Conservation (phyloP, 2,113 vertebrate genomes). For the Gopherus flavomarginatus region DNA sequence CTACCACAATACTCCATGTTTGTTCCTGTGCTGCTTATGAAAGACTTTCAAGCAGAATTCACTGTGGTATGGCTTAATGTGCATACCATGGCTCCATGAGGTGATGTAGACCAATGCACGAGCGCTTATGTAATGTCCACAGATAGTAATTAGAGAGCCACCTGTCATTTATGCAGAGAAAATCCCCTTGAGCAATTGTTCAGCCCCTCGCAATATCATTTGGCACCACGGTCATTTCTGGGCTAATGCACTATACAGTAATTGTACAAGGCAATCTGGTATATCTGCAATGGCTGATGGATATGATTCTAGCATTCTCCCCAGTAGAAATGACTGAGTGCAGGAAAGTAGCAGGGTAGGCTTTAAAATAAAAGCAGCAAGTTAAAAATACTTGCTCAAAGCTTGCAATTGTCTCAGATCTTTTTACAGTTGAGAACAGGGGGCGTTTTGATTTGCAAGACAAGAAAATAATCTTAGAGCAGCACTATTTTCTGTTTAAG, state of each 20-base stretch:
- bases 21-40: not conserved
- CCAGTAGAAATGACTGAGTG: constrained; percentile 22
- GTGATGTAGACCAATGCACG: not conserved
- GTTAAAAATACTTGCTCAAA: constrained; percentile 69
- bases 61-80: not conserved
- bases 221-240: not conserved
- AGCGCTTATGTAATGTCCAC: not conserved
- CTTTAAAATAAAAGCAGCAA: constrained; percentile 33
- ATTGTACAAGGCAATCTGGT: not conserved
- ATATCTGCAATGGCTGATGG: constrained; percentile 24
- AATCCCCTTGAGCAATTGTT: not conserved
- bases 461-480: not conserved
- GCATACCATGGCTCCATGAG: not conserved
- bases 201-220: not conserved
- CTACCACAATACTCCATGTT: not conserved
- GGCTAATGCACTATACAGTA: not conserved
- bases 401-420: constrained; percentile 59
- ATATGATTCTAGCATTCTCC: constrained; percentile 47
- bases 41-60: not conserved
- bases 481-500: constrained; percentile 69
- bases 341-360: constrained; percentile 33
- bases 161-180: constrained; percentile 26
- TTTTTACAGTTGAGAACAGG: constrained; percentile 25
- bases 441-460: not conserved
- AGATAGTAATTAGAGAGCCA: not conserved